Base-by-base conservation (phyloP, 2,113 vertebrate species). In the Tetrax tetrax region DNA sequence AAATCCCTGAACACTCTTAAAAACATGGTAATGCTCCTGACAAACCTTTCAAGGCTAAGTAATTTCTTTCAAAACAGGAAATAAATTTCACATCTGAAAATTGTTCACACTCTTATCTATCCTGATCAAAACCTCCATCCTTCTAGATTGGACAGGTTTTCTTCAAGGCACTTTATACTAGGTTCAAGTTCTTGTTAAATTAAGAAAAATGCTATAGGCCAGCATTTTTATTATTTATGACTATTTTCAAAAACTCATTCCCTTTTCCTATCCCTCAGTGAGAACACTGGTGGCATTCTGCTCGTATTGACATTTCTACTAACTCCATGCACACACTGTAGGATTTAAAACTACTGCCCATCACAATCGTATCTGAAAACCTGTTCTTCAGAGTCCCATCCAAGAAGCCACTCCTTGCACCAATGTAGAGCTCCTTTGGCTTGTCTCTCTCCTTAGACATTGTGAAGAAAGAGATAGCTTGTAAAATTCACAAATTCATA, bases 11-110 rank as follows among this genome's bases (percentile, higher is more conserved):
- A 93, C 79, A 69, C 80, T 94, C 87, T 91, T 94, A 82, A 97
- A 97, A 97, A 92, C 76, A 78, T 53, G 82, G 70, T 81, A 95
- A 96, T 93, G 93, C 75, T 95, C 86, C 90, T 93, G 92, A 96
- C 89, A 96, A 77, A 97, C 76, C 92, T 95, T 97, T 97, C 94
- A 89, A 95, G 93, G 89, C 91, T 95, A 97, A 95, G 81, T 79
- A 94, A 88, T 90, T 97, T 96, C 87, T 96, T 97, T 96, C 83
- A 91, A 91, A 90, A 89, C 54, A 87, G 84, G 91, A 96, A 96
- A 71, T 90, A 96, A 97, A 79, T 93, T 72, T 65, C 35, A 1
- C n/a, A 87, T 87, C 77, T 97, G 88, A 89, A 95, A 87, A 87
- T 68, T 88, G 56, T 87, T 94, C 94, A 80, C 81, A 68, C 66